Base-by-base conservation (phyloP, 1,140 invertebrate genomes). In the Eupristina koningsbergeri region DNA sequence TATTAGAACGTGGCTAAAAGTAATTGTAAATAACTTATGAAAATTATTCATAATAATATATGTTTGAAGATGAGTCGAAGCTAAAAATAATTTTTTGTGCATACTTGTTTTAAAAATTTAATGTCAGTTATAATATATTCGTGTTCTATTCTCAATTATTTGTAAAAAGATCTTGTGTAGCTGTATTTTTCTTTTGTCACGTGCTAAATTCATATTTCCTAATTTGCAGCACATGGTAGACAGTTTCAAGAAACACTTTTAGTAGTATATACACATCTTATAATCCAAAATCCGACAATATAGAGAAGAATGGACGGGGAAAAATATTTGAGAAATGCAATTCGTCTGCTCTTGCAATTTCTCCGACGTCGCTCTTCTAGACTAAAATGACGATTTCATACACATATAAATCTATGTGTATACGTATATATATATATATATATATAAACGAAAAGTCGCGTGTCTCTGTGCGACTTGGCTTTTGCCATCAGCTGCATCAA, bases 401-500 rank as follows among this genome's bases (percentile, higher is more conserved):
- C 41, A 11, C 41, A 45, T 11, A 45, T 11, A 45, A 5, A 45
- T 11, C 5, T 11, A 45, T 11, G 11, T 11, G 41, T 11, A 45
- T 11, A 45, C 41, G 41, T 11, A 45, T 5, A 69, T 39, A 69
- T 69, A 39, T n/a, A 22, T 41, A 41, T 41, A n/a, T 41, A n/a
- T n/a, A 58, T 58, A 64, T 34, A 31, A 19, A 0, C 26, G 8
- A 19, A 3, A 47, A 74, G 73, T 74, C 73, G 41, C 73, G 41
- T 31, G 41, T 15, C 45, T 6, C 1, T 3, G 45, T 22, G 3
- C 15, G 31, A 45, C 45, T 50, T 31, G 15, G 11, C 73, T 50
- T 74, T 50, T 17, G 45, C 15, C 73, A 74, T 74, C 36, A 71
- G 36, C 36, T 71, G 67, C 5, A 26, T 26, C 67, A 71, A 71